Base-by-base conservation (phyloP, 2,797 vertebrate genomes). In the Botia almorhae region DNA sequence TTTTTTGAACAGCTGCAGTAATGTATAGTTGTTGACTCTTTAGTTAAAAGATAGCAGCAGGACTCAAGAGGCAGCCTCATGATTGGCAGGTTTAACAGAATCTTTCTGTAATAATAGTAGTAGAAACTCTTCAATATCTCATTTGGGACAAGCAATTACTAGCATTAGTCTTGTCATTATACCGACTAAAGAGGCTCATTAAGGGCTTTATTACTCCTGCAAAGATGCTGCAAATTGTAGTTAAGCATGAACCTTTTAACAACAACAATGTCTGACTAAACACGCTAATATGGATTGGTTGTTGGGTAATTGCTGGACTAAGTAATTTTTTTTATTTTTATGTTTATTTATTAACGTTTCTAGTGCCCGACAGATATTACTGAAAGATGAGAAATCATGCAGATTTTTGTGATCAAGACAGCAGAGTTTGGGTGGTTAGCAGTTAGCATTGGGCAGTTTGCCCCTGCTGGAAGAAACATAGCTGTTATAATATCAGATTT, bases 111-210 rank as follows among this genome's bases (percentile, higher is more conserved):
- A n/a, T n/a, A n/a, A n/a, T n/a, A n/a, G n/a, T n/a, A n/a, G n/a
- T n/a, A n/a, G n/a, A n/a, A n/a, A 51, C 39, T 60, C 55, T 58
- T 81, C 33, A 55, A 70, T 29, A 69, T 55, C 19, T 76, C 65
- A 51, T 61, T 63, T 55, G 51, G 60, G 74, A 76, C 26, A 53
- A 65, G 50, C 63, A 53, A 69, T 69, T 69, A 69, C 72, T 39
- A 56, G 17, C 55, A 43, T 74, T 73, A 39, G 50, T 61, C 26
- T 39, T 74, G 81, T 63, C 76, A 78, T 78, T 60, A 46, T 51
- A 70, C 74, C n/a, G 29, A 53, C 74, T 76, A 64, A 68, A 68
- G 74, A 68, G 64, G 10, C 74, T 68, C 74, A 76, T 76, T 76
- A 76, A 17, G 8, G 65, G 51, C 33, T 68, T 76, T 68, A 76